Evolutionary conservation across 2,113 vertebrate genomes (phyloP).

Genomic region (Chaetops frenatus): DNA sequence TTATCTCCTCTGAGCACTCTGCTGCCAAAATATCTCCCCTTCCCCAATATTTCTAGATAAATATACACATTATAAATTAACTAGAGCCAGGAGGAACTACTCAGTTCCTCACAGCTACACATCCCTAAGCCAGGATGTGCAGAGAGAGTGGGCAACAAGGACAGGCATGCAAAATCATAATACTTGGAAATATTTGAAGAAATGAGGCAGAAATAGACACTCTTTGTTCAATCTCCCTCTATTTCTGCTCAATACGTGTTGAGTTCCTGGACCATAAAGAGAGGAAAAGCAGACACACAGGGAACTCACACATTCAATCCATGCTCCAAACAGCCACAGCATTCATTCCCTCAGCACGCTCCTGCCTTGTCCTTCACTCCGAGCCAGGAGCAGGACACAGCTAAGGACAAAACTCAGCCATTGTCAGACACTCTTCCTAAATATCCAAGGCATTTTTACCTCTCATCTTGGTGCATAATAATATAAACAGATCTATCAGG

Average conservation of each 20-base stretch:
- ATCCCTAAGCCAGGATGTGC: neutral
- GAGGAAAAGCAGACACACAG: neutral
- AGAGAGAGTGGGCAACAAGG: neutral
- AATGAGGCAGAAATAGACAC: neutral
- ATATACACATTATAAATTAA: neutral
- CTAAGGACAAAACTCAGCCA: neutral
- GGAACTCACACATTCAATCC: neutral
- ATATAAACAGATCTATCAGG: neutral
- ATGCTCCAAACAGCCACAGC: neutral
- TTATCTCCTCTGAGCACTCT: neutral
- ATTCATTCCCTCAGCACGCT: rapidly evolving
- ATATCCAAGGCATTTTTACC: neutral
- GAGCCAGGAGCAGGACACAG: neutral
- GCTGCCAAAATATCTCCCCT: neutral
- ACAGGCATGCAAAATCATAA: neutral
- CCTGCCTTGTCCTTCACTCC: neutral
- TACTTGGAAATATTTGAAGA: neutral
- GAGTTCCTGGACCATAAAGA: neutral
- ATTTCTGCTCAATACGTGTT: neutral
- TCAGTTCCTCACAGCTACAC: neutral
- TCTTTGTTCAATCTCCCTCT: neutral
- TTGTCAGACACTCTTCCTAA: neutral
- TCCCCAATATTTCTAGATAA: neutral
- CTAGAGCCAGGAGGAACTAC: neutral
- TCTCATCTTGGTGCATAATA: neutral